These are phyloP conservation scores for Caenorhabditis sp. DNA, from an alignment of 2,888 invertebrate species.

Conservation along the genomic window DNA sequence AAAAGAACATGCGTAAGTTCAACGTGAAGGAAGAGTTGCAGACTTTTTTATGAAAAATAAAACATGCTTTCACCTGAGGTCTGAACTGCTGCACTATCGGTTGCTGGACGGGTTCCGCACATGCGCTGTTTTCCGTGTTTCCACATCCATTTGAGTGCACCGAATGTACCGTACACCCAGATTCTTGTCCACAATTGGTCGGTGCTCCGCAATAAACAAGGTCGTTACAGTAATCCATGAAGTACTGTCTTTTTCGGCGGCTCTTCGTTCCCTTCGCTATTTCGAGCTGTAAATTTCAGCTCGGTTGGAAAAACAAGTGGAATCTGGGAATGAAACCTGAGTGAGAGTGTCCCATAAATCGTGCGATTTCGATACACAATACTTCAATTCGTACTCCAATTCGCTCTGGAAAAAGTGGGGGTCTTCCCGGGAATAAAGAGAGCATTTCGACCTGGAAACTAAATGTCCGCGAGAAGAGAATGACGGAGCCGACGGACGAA, in stretches of 20 bases:
- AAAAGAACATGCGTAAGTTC: too few species aligned
- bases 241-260: slow-evolving; percentile 45
- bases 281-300: slow-evolving; percentile 15
- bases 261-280: slow-evolving; percentile 5
- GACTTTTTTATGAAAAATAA: too few species aligned
- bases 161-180: slow-evolving; percentile 23
- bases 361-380: slow-evolving; percentile 54
- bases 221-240: slow-evolving; percentile 48
- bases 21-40: too few species aligned
- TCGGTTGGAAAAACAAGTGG: neutral
- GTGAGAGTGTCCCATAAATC: slow-evolving; percentile 54
- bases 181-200: slow-evolving; percentile 30
- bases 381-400: slow-evolving; percentile 50
- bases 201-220: slow-evolving; percentile 23
- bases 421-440: neutral
- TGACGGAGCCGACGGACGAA: slow-evolving; percentile 4
- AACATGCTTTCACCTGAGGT: neutral
- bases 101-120: neutral
- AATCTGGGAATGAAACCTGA: slow-evolving; percentile 27
- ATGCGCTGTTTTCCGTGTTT: slow-evolving; percentile 2
- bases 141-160: slow-evolving; percentile 24
- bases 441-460: slow-evolving; percentile 22
- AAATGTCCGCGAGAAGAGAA: slow-evolving; percentile 25
- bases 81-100: slow-evolving; percentile 11
- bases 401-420: slow-evolving; percentile 45